phyloP scores from a whole-genome alignment of 2,888 invertebrate genomes.

The Cremastinae sp. region DNA sequence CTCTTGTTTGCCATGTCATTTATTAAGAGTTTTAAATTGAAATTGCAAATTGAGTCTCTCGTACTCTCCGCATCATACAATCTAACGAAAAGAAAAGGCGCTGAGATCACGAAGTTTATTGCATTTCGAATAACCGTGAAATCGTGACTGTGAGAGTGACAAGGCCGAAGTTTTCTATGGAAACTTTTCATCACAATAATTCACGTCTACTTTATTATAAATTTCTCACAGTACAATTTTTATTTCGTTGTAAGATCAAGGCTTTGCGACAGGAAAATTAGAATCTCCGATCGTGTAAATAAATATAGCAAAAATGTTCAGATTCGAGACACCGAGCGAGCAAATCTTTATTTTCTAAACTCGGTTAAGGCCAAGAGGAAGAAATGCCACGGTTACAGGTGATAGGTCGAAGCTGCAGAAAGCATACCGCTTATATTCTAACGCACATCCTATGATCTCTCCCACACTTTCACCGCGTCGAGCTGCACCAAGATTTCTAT shows the following conservation, averaged over 20 bases:
- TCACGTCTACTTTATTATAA: neutral
- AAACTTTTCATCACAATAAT: neutral
- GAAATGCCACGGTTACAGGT: slow-evolving; percentile 42
- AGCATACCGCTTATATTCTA: slow-evolving; percentile 33
- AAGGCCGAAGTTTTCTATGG: neutral
- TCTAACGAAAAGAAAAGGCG: slow-evolving; percentile 25
- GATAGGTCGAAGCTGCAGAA: slow-evolving; percentile 42
- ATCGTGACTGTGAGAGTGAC: slow-evolving; percentile 45
- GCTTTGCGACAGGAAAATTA: neutral
- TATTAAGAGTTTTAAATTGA: slow-evolving; percentile 33
- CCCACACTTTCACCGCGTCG: slow-evolving; percentile 67
- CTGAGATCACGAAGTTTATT: slow-evolving; percentile 48
- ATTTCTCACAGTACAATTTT: slow-evolving; percentile 1
- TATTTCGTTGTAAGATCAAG: too few species aligned
- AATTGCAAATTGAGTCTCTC: slow-evolving; percentile 3
- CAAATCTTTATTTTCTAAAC: slow-evolving; percentile 16
- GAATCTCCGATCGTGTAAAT: neutral
- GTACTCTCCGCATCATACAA: slow-evolving; percentile 29
- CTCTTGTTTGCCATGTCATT: neutral
- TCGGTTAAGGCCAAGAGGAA: slow-evolving; percentile 57
- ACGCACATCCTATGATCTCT: slow-evolving; percentile 56
- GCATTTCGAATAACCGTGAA: slow-evolving; percentile 20
- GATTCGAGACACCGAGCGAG: slow-evolving; percentile 28
- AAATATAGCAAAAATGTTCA: neutral
- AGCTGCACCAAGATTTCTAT: slow-evolving; percentile 39